Evolutionary conservation across 2,113 vertebrate genomes (phyloP), one percentile per base, ranked within the genome.

Genomic region (Argyrosomus japonicus): DNA sequence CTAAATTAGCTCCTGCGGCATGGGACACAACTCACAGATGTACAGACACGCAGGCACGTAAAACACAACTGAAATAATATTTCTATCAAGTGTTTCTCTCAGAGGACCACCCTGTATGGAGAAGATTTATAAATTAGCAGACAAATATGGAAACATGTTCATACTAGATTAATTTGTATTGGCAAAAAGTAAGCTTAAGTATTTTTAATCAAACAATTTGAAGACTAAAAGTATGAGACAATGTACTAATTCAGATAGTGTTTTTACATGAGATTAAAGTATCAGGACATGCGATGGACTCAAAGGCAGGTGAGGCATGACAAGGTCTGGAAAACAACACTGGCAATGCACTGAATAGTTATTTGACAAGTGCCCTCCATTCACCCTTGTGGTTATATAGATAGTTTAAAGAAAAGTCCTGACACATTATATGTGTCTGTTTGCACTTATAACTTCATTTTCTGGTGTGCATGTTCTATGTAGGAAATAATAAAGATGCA

Each of bases 1-100:
- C 68, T 50, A 75, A 88, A 89, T 79, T 19, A 74, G 60, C 47
- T 61, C 2, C 51, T 54, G 47, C 70, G 45, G 75, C 62, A 63
- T 0, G 3, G 77, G 70, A 61, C 78, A 57, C 51, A 21, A 56
- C 50, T 61, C 62, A 69, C 29, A 68, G 51, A 76, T 29, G 36
- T 47, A 51, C 62, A 71, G 68, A 74, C 27, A 79, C 61, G 43
- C 25, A 45, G 29, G 67, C 78, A 83, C 23, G 50, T 65, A 61
- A 62, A 63, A 71, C 17, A 29, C 60, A 82, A 67, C 85, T 80
- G 84, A 77, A 88, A 85, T 79, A 87, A 86, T 50, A 89, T 75
- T 86, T 79, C 70, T 81, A 23, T 62, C 12, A 57, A 67, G 65
- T 21, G 0, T 64, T 23, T 71, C 0, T 1, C n/a, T 58, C 27